Percentiles rank a stretch among this genome's conserved stretches.
Conservation (phyloP, 2,888 invertebrate genomes). For the Tribolium freemani region DNA sequence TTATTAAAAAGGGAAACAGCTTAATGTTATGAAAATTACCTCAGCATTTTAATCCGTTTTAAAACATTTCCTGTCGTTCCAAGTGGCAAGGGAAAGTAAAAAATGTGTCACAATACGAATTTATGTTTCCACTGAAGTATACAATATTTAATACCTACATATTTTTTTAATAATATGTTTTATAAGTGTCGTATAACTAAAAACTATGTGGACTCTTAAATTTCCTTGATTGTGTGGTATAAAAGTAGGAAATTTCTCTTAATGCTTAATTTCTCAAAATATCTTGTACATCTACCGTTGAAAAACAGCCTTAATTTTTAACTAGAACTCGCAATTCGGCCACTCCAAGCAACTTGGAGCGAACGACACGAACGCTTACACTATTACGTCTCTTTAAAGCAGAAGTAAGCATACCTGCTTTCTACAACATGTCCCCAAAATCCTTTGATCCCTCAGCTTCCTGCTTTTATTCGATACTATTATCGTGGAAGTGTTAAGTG, state of each 20-base stretch:
- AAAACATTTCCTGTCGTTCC: not conserved
- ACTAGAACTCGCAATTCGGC: not conserved
- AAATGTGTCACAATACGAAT: not conserved
- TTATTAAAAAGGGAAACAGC: not conserved
- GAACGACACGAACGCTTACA: not conserved
- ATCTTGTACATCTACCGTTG: no score
- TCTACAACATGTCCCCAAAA: conserved; percentile 4
- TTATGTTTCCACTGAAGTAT: no score
- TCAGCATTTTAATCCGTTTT: not conserved
- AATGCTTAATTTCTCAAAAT: no score
- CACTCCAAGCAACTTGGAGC: not conserved
- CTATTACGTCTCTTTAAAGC: not conserved
- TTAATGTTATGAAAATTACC: not conserved
- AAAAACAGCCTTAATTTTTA: not conserved
- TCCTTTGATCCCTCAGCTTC: conserved; percentile 18
- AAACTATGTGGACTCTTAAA: no score
- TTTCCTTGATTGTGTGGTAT: no score
- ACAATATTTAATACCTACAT: no score
- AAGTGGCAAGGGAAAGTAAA: not conserved
- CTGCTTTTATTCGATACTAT: conserved; percentile 24
- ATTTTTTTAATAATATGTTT: no score
- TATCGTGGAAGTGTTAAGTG: conserved; percentile 7
- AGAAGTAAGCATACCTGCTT: conserved; percentile 11
- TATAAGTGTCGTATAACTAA: no score
- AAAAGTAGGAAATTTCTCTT: no score